phyloP scores from a whole-genome alignment of 1,140 invertebrate species.

The Teleogryllus occipitalis region DNA sequence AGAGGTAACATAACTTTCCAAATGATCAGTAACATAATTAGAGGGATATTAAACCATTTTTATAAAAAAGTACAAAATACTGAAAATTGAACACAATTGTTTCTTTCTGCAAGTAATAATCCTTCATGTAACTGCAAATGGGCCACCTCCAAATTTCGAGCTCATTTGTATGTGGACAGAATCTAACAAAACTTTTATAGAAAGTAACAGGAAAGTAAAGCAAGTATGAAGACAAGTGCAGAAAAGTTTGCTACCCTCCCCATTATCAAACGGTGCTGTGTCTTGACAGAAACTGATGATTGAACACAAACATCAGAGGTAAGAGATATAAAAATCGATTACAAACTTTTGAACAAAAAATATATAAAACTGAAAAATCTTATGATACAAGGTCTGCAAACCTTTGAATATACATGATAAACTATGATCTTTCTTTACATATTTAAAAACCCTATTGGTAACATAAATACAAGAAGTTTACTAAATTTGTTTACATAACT shows the following conservation, averaged over 20 bases:
- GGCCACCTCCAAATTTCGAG: background rate
- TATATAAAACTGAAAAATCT: conserved; percentile 6
- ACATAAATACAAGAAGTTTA: background rate
- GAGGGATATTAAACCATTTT: background rate
- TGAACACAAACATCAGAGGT: background rate
- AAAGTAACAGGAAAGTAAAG: background rate
- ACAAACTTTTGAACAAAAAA: conserved; percentile 6
- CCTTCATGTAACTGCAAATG: background rate
- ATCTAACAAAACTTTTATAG: background rate
- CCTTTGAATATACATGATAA: background rate
- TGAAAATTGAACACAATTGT: conserved; percentile 1
- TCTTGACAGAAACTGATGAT: background rate
- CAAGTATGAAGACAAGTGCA: background rate
- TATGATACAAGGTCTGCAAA: background rate
- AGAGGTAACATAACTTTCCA: conserved; percentile 1
- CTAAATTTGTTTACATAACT: background rate
- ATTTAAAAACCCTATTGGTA: background rate
- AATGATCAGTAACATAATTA: background rate
- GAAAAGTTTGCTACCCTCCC: background rate
- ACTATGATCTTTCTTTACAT: background rate
- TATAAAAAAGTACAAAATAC: conserved; percentile 6
- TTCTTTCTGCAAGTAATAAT: background rate
- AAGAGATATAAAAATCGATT: background rate
- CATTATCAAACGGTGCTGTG: background rate
- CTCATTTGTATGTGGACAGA: background rate